phyloP scores from a whole-genome alignment of 2,113 vertebrate species.

The Protobothrops mucrosquamatus region DNA sequence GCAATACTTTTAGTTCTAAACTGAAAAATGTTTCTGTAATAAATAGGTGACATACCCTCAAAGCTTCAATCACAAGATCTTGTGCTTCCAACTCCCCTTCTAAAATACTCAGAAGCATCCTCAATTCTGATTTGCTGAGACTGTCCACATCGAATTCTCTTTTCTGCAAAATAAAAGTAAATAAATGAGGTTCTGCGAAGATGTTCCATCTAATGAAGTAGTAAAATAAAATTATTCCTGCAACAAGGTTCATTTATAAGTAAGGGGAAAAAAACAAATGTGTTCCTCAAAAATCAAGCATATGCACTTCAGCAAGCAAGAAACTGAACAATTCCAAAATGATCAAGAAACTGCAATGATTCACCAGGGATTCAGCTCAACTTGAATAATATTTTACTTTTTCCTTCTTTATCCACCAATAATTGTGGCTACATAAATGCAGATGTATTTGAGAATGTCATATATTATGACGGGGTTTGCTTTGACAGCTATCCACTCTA shows the following conservation, averaged over 20 bases:
- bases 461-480: background rate
- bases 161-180: constrained; percentile 78
- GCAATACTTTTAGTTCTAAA: background rate
- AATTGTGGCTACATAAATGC: background rate
- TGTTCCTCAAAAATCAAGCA: background rate
- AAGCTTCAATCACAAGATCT: constrained; percentile 95
- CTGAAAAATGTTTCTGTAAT: constrained; percentile 9
- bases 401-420: background rate
- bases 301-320: background rate
- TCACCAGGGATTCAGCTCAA: background rate
- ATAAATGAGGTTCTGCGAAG: constrained; percentile 24
- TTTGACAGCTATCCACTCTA: background rate
- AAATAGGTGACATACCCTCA: constrained; percentile 80
- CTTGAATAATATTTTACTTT: background rate
- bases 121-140: constrained; percentile 89
- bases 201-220: background rate
- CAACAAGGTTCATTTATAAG: background rate
- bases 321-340: background rate
- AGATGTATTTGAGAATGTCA: background rate
- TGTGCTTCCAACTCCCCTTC: constrained; percentile 96
- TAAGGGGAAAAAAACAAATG: background rate
- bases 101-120: constrained; percentile 93
- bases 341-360: background rate
- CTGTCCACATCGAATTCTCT: constrained; percentile 96
- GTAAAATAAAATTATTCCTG: background rate